These are phyloP conservation scores for Australoheros scitulus DNA, from an alignment of 2,113 vertebrate species.

Conservation along the genomic window DNA sequence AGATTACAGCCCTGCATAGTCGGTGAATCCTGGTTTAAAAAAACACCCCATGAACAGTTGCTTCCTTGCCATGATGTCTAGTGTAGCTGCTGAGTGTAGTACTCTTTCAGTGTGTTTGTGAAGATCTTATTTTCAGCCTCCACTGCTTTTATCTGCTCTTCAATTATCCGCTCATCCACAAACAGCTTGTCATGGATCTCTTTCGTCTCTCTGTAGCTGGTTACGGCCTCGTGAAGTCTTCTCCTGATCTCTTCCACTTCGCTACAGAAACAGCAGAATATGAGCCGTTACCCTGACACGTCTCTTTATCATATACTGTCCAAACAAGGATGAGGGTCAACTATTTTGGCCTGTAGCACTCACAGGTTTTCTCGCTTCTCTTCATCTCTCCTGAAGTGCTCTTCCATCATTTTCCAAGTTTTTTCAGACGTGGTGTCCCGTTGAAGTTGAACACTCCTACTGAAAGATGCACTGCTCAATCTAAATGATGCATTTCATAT, in stretches of 20 bases:
- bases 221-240: not conserved
- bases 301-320: not conserved
- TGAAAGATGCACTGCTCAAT: not conserved
- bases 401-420: not conserved
- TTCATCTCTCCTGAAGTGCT: not conserved
- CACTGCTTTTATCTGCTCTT: not conserved
- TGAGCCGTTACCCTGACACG: not conserved
- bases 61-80: not conserved
- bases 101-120: not conserved
- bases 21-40: too few relatives aligned
- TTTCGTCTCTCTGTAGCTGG: not conserved
- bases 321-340: not conserved
- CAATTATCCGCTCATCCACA: not conserved
- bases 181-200: not conserved
- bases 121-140: not conserved
- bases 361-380: not conserved
- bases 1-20: not conserved
- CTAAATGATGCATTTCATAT: not conserved
- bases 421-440: not conserved
- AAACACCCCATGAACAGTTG: not conserved
- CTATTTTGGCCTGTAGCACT: rapidly evolving
- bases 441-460: not conserved
- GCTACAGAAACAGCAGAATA: not conserved
- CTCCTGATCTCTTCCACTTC: not conserved
- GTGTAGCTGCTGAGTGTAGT: not conserved